These are phyloP conservation scores for Danio aesculapii DNA, from an alignment of 2,797 vertebrate genomes.

Conservation along the genomic window DNA sequence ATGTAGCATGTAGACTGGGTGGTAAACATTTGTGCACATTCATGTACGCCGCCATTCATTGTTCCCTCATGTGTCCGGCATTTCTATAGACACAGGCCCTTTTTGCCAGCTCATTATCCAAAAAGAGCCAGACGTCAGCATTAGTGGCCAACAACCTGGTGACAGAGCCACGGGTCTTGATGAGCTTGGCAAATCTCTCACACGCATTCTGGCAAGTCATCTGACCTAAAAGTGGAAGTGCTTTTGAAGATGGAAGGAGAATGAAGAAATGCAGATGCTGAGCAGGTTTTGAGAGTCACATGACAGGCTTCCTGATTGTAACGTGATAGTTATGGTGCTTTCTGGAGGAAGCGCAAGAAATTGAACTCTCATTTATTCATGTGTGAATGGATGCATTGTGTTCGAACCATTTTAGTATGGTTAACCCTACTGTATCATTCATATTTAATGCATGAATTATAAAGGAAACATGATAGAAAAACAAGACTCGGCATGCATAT, in stretches of 20 bases:
- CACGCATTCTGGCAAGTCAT: background rate
- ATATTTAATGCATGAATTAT: background rate
- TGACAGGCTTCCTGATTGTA: conserved; percentile 7
- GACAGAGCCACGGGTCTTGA: conserved; percentile 38
- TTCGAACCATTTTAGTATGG: background rate
- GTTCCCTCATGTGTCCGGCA: background rate
- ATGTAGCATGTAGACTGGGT: background rate
- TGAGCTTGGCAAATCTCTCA: conserved; percentile 39
- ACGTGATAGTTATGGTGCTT: background rate
- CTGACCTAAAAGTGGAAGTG: conserved; percentile 52
- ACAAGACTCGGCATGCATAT: too few relatives aligned
- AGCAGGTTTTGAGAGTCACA: conserved; percentile 20
- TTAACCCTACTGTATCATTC: background rate
- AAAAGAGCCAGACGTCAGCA: conserved; percentile 62
- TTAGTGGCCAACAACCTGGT: conserved; percentile 23
- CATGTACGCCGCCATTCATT: conserved; percentile 32
- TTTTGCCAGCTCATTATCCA: conserved; percentile 60
- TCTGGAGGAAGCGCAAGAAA: background rate
- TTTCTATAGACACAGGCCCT: conserved; percentile 38
- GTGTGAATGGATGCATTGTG: background rate
- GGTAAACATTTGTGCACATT: background rate
- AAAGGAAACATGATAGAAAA: background rate
- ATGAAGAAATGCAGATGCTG: conserved; percentile 15
- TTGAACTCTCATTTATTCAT: background rate
- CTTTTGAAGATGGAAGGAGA: conserved; percentile 30